Percentiles rank a stretch among this genome's conserved stretches.
Conservation (phyloP, 1,140 invertebrate species). For the Drosophila rufa region DNA sequence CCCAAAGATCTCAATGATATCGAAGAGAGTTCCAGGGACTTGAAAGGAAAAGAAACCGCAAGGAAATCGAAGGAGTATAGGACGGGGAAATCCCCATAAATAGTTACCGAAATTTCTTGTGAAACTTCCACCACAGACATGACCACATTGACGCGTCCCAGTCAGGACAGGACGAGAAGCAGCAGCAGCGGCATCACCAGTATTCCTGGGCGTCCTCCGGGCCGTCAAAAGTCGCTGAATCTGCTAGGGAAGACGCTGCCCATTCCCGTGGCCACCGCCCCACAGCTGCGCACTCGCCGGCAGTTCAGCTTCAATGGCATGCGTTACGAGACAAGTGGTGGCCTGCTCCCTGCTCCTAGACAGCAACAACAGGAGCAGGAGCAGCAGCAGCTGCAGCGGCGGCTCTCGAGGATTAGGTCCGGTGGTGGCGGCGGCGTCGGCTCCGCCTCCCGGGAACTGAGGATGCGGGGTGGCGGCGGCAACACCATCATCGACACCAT, state of each 20-base stretch:
- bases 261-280: slow-evolving; percentile 31
- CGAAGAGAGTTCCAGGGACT: slow-evolving; percentile 3
- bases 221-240: slow-evolving; percentile 10
- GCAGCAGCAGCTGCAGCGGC: neutral
- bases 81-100: neutral
- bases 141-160: neutral
- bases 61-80: neutral
- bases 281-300: slow-evolving; percentile 46
- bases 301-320: slow-evolving; percentile 58
- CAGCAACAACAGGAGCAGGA: neutral
- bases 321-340: slow-evolving; percentile 41
- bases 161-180: neutral
- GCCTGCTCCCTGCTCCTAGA: neutral
- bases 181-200: neutral
- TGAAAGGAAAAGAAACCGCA: neutral
- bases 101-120: neutral
- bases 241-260: slow-evolving; percentile 48
- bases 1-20: neutral
- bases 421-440: neutral
- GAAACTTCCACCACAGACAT: neutral
- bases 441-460: neutral
- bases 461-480: neutral
- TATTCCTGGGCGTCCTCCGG: neutral
- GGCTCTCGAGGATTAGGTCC: neutral
- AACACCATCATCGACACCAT: neutral